Base-by-base conservation (phyloP, 2,888 invertebrate species). In the Uloborus plumipes region DNA sequence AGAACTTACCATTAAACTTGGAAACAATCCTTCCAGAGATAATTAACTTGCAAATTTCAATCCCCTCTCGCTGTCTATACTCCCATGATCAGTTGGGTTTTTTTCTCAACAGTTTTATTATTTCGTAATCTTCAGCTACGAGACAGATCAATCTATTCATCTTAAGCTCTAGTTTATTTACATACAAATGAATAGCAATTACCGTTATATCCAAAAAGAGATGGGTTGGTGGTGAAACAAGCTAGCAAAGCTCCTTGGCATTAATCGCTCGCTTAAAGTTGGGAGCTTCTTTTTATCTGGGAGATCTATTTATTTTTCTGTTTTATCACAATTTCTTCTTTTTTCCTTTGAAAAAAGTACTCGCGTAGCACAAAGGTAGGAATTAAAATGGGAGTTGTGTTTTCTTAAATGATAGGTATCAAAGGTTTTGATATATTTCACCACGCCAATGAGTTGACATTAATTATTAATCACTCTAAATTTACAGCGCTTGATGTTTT, bases 101-200 rank as follows among this genome's bases (percentile, higher is more conserved):
- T 26, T 26, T 50, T 66, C 13, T 55, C 3, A 53, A 13, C 50
- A 22, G 59, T n/a, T 39, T 16, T 53, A 69, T 61, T 61, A 51
- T 50, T 59, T 22, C 9, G 26, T 49, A 18, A 51, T 15, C 31
- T 26, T 26, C 26, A 26, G 26, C 26, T 26, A 26, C 26, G 26
- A 26, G 26, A 26, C 26, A 65, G 65, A 61, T 79, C 73, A 65
- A 58, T 73, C 50, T 39, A 49, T 20, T 75, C 67, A 66, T 66
- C 61, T 22, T 51, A 71, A 55, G 51, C n/a, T 47, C 39, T 14
- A 39, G 15, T 51, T 50, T 73, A 73, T 79, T 79, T 79, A 73
- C 79, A 79, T 79, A 67, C 72, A 79, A 79, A 79, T 79, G 79
- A 79, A 79, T 72, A 61, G 72, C 61, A 79, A 79, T 79, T 79